These are phyloP conservation scores for Cynoglossus semilaevis DNA, from an alignment of 2,113 vertebrate genomes.

Conservation along the genomic window DNA sequence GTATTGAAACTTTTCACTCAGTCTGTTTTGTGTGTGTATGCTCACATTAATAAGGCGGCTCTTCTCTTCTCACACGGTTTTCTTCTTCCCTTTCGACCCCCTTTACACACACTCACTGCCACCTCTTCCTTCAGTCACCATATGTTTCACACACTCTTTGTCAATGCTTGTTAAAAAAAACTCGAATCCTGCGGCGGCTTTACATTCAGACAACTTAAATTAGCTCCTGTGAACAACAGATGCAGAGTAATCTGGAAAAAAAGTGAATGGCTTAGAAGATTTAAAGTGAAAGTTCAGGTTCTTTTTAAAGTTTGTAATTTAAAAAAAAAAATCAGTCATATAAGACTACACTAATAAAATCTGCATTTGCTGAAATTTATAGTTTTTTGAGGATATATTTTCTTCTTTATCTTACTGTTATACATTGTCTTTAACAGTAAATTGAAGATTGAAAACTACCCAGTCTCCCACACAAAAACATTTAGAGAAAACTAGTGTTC, in stretches of 20 bases:
- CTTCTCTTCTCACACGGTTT: slow-evolving; percentile 2
- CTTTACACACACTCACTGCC: slow-evolving; percentile 31
- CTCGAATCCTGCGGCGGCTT: slow-evolving; percentile 18
- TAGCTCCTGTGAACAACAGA: neutral
- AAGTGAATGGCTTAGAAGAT: neutral
- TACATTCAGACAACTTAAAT: slow-evolving; percentile 2
- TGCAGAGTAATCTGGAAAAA: neutral
- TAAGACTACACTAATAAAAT: too few species aligned
- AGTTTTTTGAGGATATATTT: too few species aligned
- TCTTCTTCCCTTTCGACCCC: neutral
- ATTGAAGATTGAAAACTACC: too few species aligned
- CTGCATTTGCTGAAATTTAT: too few species aligned
- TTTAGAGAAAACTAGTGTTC: too few species aligned
- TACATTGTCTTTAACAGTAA: too few species aligned
- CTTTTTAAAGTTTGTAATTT: too few species aligned
- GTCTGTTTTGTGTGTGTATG: neutral
- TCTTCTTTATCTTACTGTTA: too few species aligned
- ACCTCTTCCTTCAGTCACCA: slow-evolving; percentile 41
- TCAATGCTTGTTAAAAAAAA: slow-evolving; percentile 34
- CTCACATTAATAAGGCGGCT: slow-evolving; percentile 39
- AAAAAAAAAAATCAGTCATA: too few species aligned
- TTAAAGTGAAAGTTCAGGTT: neutral
- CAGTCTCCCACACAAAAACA: too few species aligned
- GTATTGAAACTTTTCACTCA: slow-evolving; percentile 5
- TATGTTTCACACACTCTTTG: slow-evolving; percentile 47